Conservation (phyloP, 92 coral and sea anemone genomes). For the Phymanthus crucifer region DNA sequence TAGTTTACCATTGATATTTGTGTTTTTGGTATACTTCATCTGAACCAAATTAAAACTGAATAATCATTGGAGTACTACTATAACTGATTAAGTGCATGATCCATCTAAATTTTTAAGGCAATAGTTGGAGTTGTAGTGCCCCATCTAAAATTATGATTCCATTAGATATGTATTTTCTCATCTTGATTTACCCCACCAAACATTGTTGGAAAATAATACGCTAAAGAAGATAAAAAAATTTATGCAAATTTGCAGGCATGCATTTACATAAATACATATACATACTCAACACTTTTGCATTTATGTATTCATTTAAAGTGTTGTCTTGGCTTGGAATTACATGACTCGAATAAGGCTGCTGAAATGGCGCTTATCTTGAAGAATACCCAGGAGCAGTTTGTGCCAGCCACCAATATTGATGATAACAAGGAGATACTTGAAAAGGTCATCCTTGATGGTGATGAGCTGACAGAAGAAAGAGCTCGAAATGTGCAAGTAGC, state of each 20-base stretch:
- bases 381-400: conserved; percentile 31
- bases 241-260: no score
- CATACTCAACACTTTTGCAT: no score
- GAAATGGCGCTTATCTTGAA: conserved; percentile 48
- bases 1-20: no score
- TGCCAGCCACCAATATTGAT: conserved; percentile 20
- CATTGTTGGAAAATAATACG: background rate
- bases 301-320: conserved; percentile 8
- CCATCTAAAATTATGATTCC: background rate
- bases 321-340: conserved; percentile 41
- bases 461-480: conserved; percentile 57
- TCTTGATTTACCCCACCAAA: background rate
- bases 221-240: no score
- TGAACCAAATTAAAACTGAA: background rate
- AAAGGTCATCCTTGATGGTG: conserved; percentile 38
- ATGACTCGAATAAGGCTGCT: conserved; percentile 33
- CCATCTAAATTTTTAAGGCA: background rate
- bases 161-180: background rate
- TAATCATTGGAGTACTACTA: background rate
- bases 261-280: no score
- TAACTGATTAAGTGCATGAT: background rate
- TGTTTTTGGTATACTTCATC: no score
- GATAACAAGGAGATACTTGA: conserved; percentile 28
- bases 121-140: no score
- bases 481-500: conserved; percentile 57